Conservation (phyloP, 2,113 vertebrate genomes). For the Eptesicus fuscus region DNA sequence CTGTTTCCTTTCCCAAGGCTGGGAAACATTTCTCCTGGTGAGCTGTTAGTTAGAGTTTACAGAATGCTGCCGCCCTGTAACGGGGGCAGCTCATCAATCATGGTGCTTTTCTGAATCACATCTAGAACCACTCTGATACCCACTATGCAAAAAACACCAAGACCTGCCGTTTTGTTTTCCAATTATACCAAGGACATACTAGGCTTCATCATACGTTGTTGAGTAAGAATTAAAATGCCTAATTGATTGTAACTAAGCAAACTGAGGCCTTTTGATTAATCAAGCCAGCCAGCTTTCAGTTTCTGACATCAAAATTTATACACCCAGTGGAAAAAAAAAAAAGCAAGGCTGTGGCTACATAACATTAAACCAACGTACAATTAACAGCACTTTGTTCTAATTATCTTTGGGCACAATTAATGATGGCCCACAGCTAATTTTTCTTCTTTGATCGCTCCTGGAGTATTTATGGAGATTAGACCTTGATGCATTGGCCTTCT, state of each 20-base stretch:
- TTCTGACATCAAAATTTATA: slow-evolving; percentile 75
- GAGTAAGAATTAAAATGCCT: slow-evolving; percentile 70
- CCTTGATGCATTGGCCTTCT: slow-evolving; percentile 53
- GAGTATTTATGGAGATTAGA: slow-evolving; percentile 71
- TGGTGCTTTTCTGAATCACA: neutral
- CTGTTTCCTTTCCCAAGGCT: neutral
- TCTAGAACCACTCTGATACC: neutral
- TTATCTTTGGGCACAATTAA: slow-evolving; percentile 80
- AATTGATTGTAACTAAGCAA: slow-evolving; percentile 72
- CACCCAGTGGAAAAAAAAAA: slow-evolving; percentile 47
- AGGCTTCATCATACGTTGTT: slow-evolving; percentile 70
- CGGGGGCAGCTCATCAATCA: neutral
- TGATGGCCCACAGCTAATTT: slow-evolving; percentile 71
- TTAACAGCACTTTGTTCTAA: slow-evolving; percentile 81
- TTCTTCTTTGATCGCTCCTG: slow-evolving; percentile 74
- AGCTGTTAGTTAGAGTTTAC: neutral
- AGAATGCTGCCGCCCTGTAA: neutral
- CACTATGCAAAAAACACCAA: neutral
- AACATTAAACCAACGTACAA: slow-evolving; percentile 79
- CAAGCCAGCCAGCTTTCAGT: slow-evolving; percentile 63
- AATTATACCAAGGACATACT: slow-evolving; percentile 63
- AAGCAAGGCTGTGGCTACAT: slow-evolving; percentile 55
- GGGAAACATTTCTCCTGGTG: neutral
- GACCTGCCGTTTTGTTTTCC: slow-evolving; percentile 15
- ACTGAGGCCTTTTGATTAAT: slow-evolving; percentile 76